A percentile compares a stretch with the other conserved stretches of the same genome.
Conservation (phyloP, 2,888 invertebrate species). For the Phytoseiulus persimilis region DNA sequence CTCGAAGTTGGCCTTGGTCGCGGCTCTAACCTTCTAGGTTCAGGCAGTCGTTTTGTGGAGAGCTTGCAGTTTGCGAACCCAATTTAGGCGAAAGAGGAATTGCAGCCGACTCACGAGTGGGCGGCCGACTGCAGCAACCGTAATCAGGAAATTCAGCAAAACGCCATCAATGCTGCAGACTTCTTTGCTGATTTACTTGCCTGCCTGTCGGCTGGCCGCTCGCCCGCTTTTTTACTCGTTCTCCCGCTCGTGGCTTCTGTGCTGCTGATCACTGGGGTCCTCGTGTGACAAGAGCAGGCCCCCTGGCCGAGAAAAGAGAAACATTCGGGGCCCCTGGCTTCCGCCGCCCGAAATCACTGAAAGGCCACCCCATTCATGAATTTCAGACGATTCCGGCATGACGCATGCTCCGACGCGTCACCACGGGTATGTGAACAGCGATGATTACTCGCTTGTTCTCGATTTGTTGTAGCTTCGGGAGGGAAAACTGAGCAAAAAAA, state of each 20-base stretch:
- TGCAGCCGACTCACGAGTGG: background rate
- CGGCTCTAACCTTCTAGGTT: background rate
- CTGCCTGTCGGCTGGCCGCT: background rate
- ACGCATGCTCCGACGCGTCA: background rate
- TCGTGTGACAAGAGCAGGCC: background rate
- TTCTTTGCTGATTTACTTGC: background rate
- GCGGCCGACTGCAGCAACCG: background rate
- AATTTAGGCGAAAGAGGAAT: background rate
- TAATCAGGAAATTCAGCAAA: background rate
- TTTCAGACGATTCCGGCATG: background rate
- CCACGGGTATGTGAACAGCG: no score
- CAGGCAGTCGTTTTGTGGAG: background rate
- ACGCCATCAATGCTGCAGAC: background rate
- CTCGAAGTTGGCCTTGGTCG: background rate
- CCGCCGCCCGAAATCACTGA: background rate
- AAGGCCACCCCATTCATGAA: background rate
- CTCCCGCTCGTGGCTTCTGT: background rate
- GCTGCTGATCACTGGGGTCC: background rate
- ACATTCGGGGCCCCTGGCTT: background rate
- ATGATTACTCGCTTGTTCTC: background rate
- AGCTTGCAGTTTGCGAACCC: background rate
- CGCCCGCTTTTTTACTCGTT: background rate
- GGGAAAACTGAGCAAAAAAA: background rate
- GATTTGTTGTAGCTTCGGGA: background rate
- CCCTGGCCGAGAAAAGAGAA: background rate